A percentile compares a stretch with the other conserved stretches of the same genome.
These are phyloP conservation scores for Penaeus vannamei DNA, from an alignment of 1,140 invertebrate genomes.

Conservation along the genomic window DNA sequence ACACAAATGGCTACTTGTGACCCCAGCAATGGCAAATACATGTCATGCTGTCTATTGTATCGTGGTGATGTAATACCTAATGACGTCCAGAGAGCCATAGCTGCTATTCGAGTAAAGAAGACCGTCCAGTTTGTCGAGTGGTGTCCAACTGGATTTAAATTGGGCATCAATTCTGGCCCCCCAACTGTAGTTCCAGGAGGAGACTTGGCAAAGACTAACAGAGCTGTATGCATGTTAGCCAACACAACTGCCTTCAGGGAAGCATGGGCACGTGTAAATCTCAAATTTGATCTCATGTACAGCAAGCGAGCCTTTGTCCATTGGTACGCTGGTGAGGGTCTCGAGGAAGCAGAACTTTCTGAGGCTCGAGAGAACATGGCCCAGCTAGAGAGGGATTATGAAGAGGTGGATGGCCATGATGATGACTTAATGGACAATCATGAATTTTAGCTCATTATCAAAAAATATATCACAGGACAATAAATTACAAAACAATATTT, in stretches of 20 bases:
- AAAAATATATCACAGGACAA: too few relatives aligned
- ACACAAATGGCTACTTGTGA: constrained; percentile 55
- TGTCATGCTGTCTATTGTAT: constrained; percentile 72
- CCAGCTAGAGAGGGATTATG: constrained; percentile 59
- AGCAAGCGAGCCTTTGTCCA: constrained; percentile 73
- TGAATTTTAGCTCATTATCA: constrained; percentile 26
- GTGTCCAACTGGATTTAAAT: constrained; percentile 61
- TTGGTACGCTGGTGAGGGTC: constrained; percentile 73
- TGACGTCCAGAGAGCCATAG: constrained; percentile 69
- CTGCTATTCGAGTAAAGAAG: constrained; percentile 70
- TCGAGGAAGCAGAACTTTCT: constrained; percentile 72
- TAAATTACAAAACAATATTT: too few relatives aligned
- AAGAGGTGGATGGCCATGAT: constrained; percentile 56
- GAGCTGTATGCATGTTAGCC: constrained; percentile 73
- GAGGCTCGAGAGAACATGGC: constrained; percentile 69
- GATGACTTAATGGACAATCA: background rate
- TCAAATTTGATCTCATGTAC: constrained; percentile 73
- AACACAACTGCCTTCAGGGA: constrained; percentile 75
- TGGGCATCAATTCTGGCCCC: constrained; percentile 74
- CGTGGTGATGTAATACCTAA: constrained; percentile 71
- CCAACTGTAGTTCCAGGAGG: constrained; percentile 74
- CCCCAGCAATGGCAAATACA: constrained; percentile 69
- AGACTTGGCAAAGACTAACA: constrained; percentile 72
- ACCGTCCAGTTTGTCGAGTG: constrained; percentile 55
- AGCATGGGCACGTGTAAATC: constrained; percentile 71